These are phyloP conservation scores for Megaceryle alcyon DNA, from an alignment of 2,797 vertebrate species.

Conservation along the genomic window DNA sequence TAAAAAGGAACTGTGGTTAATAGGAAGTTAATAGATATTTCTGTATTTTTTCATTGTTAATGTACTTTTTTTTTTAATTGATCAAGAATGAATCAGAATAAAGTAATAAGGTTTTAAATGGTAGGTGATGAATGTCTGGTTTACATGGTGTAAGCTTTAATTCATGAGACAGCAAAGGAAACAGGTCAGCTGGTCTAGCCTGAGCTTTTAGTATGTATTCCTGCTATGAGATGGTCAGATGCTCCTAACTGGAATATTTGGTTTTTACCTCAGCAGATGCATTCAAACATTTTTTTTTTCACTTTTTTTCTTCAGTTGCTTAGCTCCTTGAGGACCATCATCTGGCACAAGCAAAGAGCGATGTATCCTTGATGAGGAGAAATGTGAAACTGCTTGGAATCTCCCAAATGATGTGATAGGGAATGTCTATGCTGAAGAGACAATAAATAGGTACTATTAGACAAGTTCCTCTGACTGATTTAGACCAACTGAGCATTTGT, in stretches of 20 bases:
- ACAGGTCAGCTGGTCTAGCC: background rate
- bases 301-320: background rate
- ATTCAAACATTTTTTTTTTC: background rate
- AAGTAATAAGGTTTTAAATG: background rate
- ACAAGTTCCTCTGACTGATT: background rate
- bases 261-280: background rate
- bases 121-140: background rate
- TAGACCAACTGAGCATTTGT: background rate
- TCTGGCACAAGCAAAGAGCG: background rate
- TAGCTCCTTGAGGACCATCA: background rate
- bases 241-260: background rate
- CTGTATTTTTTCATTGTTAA: background rate
- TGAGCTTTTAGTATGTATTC: background rate
- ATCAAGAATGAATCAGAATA: background rate
- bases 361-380: background rate
- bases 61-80: background rate
- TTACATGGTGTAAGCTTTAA: background rate
- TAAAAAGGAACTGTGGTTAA: background rate
- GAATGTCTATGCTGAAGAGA: background rate
- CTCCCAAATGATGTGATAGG: background rate
- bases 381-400: background rate
- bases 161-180: background rate
- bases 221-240: background rate
- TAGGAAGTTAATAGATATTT: background rate
- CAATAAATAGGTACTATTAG: background rate